These are phyloP conservation scores for Amphibalanus amphitrite DNA, from an alignment of 1,140 invertebrate species.

Conservation along the genomic window DNA sequence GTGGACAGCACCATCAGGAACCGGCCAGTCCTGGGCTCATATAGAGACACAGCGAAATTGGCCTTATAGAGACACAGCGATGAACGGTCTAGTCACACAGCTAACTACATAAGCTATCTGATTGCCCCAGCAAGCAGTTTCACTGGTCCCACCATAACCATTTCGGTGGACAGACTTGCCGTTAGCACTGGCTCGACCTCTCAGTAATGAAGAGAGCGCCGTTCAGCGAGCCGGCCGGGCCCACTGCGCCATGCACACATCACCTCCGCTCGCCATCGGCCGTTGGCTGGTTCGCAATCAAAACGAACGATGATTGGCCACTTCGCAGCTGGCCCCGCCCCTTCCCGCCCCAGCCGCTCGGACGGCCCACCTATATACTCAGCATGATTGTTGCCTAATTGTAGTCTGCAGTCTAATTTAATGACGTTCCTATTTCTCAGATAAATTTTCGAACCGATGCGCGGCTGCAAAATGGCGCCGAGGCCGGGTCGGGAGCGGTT, in stretches of 20 bases:
- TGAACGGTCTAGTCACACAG: too few relatives aligned
- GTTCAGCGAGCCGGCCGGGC: too few relatives aligned
- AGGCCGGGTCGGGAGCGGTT: neutral
- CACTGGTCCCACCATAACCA: too few relatives aligned
- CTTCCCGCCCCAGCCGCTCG: too few relatives aligned
- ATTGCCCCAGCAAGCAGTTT: too few relatives aligned
- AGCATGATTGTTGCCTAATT: conserved; percentile 10
- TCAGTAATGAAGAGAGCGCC: neutral
- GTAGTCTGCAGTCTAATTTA: conserved; percentile 22
- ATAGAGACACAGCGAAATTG: too few relatives aligned
- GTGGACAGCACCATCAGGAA: too few relatives aligned
- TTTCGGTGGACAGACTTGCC: too few relatives aligned
- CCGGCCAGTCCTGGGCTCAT: too few relatives aligned
- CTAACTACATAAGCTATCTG: too few relatives aligned
- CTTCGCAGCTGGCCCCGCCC: neutral
- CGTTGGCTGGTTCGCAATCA: neutral
- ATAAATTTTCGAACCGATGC: conserved; percentile 4
- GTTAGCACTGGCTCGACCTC: too few relatives aligned
- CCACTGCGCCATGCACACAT: neutral
- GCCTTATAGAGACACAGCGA: too few relatives aligned
- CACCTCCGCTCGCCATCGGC: neutral
- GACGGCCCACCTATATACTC: neutral
- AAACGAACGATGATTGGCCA: neutral
- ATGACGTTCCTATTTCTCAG: conserved; percentile 24
- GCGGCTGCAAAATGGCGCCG: neutral